Evolutionary conservation across 92 coral and sea anemone species (phyloP), one percentile per base, ranked within the genome.

Genomic region (Phymanthus crucifer): DNA sequence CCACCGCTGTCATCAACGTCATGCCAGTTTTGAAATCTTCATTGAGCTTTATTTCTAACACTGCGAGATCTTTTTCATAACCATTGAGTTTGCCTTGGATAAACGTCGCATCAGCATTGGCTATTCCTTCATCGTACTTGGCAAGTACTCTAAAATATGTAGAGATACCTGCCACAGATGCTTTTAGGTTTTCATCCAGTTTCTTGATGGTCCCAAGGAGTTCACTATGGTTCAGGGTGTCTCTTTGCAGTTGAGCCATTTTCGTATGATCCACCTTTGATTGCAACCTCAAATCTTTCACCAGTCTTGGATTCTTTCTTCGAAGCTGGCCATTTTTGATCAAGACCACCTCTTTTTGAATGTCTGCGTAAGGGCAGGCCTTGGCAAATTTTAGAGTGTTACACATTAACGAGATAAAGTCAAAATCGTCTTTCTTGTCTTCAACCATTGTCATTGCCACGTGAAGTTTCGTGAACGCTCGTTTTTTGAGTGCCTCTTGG

Each of bases 61-160:
- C 34, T 56, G 17, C 23, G 6, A 46, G 75, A 24, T 23, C 24
- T 11, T 66, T 12, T 10, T 79, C 82, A 66, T 71, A 88, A 27
- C 35, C 38, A 23, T 40, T 38, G 19, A 88, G 85, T 26, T 74
- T 65, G 76, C 82, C 88, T 14, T 56, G 48, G 56, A 88, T 88
- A 58, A 83, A 88, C 0, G 18, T 70, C 5, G 71, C 73, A 57
- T 88, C 91, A 18, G 83, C 86, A n/a, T 88, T 77, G n/a, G 91
- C 91, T 36, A 88, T 88, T 21, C 86, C 85, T 80, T 88, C 85
- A 32, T 88, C 91, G 71, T 73, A 88, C 31, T 47, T 58, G 21
- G 91, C 83, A 19, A 88, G 61, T 45, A 79, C 88, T 54, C 35
- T 52, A 43, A 88, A 88, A 31, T 79, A 88, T 54, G 80, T 43